phyloP scores from a whole-genome alignment of 2,888 invertebrate species.

The Meganola albula region DNA sequence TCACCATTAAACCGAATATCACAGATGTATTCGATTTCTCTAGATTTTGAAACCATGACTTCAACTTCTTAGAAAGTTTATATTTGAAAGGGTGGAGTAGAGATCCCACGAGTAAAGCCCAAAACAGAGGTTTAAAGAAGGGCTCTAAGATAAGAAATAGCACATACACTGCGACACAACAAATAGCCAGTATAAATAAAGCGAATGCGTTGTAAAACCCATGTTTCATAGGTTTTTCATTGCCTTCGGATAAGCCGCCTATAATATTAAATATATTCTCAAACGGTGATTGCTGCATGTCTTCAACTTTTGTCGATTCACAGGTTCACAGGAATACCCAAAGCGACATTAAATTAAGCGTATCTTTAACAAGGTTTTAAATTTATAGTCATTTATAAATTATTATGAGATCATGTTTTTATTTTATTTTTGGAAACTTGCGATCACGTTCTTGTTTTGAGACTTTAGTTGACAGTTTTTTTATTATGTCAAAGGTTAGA shows the following conservation, averaged over 20 bases:
- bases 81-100: slow-evolving; percentile 97
- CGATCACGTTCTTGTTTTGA: slow-evolving; percentile 2
- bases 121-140: slow-evolving; percentile 94
- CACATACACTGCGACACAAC: slow-evolving; percentile 84
- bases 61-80: slow-evolving; percentile 84
- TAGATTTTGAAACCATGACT: slow-evolving; percentile 86
- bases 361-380: slow-evolving; percentile 14
- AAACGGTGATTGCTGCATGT: slow-evolving; percentile 77
- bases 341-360: too few species aligned
- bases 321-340: too few species aligned
- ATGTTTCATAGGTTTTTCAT: slow-evolving; percentile 93
- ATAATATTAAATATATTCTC: slow-evolving; percentile 84
- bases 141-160: slow-evolving; percentile 92
- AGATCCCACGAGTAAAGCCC: slow-evolving; percentile 98
- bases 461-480: too few species aligned
- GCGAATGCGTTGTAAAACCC: slow-evolving; percentile 94
- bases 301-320: slow-evolving; percentile 5
- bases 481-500: too few species aligned
- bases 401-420: slow-evolving; percentile 49
- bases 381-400: slow-evolving; percentile 12
- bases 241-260: slow-evolving; percentile 83
- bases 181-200: slow-evolving; percentile 83
- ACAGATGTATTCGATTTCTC: slow-evolving; percentile 83
- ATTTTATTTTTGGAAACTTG: slow-evolving; percentile 31
- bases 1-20: slow-evolving; percentile 74